Percentiles rank a stretch among this genome's conserved stretches.
Evolutionary conservation across 2,888 invertebrate species (phyloP).

Genomic region (Agrotis exclamationis): DNA sequence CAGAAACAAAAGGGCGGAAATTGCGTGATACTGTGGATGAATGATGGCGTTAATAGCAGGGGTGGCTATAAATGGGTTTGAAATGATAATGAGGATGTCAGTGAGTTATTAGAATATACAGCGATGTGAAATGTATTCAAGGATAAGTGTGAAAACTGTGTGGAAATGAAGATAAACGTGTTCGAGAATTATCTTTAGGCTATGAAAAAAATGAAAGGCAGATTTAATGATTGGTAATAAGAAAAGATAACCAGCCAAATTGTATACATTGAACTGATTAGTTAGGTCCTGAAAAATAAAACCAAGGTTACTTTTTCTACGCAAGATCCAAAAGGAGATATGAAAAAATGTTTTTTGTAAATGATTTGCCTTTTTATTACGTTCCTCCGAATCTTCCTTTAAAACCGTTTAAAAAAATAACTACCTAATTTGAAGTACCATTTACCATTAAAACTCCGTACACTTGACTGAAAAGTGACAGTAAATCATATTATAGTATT

Average conservation of each 20-base stretch:
- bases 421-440: background rate
- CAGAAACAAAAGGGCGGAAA: constrained; percentile 79
- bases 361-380: background rate
- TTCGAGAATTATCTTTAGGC: background rate
- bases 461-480: constrained; percentile 38
- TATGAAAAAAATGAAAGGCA: background rate
- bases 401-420: background rate
- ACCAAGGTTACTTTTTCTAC: background rate
- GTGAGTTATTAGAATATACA: constrained; percentile 44
- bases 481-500: constrained; percentile 16
- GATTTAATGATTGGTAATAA: background rate
- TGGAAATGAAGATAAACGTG: background rate
- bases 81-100: constrained; percentile 50
- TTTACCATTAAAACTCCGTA: constrained; percentile 4
- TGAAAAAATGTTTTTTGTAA: background rate
- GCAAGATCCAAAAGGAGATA: too few relatives aligned
- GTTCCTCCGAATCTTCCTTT: background rate
- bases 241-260: background rate
- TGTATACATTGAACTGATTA: background rate
- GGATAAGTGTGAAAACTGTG: constrained; percentile 15
- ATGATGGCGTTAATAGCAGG: constrained; percentile 46
- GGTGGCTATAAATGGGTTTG: constrained; percentile 41
- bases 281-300: background rate
- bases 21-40: constrained; percentile 75
- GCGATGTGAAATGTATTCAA: constrained; percentile 12